Evolutionary conservation across 2,113 vertebrate species (phyloP), one percentile per base, ranked within the genome.

Genomic region (Craseonycteris thonglongyai): DNA sequence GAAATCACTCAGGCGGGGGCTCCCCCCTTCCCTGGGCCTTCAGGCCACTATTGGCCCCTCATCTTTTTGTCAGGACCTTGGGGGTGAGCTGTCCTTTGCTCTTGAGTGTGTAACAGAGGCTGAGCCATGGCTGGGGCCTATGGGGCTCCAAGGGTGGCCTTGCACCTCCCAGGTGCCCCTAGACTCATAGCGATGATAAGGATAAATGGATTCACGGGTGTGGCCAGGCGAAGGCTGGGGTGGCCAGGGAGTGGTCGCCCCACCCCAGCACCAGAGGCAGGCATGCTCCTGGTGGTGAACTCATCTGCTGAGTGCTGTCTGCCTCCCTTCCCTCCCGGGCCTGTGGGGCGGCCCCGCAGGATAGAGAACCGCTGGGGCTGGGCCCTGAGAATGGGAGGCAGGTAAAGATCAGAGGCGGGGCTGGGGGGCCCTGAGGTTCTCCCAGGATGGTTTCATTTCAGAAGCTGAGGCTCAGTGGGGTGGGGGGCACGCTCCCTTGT

Each of bases 261-360:
- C 68, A 33, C 4, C 35, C 56, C 4, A 24, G 63, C 68, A 38
- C 80, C 26, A 54, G 63, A 96, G 30, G 7, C 19, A 19, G 69
- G 21, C 4, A 5, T 1, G 7, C 30, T 42, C 2, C 14, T 15
- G 45, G 69, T 4, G n/a, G 51, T 30, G 7, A 61, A 56, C n/a
- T 2, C 0, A 0, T 0, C 9, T 3, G 18, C 13, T 47, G 40
- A n/a, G 30, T 6, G 5, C 35, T 15, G 3, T 35, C 0, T 2
- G 28, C 30, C 61, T 7, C 35, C 18, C 33, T 19, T 6, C 26
- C 9, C 3, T 24, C 5, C 15, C 3, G 40, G 33, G 19, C 21
- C 33, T 13, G 6, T 13, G n/a, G 7, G 28, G 3, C 49, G 58
- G 16, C 21, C 40, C 30, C 21, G 5, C 1, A 2, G n/a, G 24